phyloP scores from a whole-genome alignment of 2,888 invertebrate species.

The Hofmannophila pseudospretella region DNA sequence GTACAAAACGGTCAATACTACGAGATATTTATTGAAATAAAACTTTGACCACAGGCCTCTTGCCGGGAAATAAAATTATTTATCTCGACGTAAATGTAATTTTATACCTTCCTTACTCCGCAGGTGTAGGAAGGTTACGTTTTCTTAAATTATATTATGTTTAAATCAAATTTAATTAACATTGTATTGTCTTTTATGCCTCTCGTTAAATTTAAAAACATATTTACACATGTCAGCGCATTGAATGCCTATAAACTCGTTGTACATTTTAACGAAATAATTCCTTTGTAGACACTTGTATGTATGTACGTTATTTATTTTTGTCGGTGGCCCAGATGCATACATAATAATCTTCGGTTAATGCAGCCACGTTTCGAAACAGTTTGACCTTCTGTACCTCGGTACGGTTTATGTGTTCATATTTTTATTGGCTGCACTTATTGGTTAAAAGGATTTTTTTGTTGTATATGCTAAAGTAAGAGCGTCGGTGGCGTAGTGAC shows the following conservation, averaged over 20 bases:
- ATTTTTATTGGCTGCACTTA: constrained; percentile 19
- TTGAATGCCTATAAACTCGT: not conserved
- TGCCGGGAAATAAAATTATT: constrained; percentile 3
- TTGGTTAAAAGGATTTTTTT: constrained; percentile 22
- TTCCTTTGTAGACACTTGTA: constrained; percentile 9
- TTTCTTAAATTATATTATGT: not conserved
- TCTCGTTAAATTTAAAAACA: not conserved
- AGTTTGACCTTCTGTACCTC: constrained; percentile 49
- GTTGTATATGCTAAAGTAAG: constrained; percentile 16
- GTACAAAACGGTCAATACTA: not conserved
- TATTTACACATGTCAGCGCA: not conserved
- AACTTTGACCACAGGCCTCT: not conserved
- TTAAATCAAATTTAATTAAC: not conserved
- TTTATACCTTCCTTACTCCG: constrained; percentile 5
- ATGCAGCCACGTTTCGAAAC: constrained; percentile 56
- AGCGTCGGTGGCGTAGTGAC: too few species aligned
- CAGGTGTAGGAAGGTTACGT: not conserved
- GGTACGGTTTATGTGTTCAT: constrained; percentile 34
- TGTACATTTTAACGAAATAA: not conserved
- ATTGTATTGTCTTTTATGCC: not conserved
- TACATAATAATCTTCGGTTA: constrained; percentile 52
- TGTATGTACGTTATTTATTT: constrained; percentile 24
- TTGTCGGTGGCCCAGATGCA: constrained; percentile 59
- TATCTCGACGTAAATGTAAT: constrained; percentile 1
- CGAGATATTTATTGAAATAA: constrained; percentile 4